Evolutionary conservation across 2,888 invertebrate species (phyloP), one percentile per base, ranked within the genome.

Genomic region (Blera fallax): DNA sequence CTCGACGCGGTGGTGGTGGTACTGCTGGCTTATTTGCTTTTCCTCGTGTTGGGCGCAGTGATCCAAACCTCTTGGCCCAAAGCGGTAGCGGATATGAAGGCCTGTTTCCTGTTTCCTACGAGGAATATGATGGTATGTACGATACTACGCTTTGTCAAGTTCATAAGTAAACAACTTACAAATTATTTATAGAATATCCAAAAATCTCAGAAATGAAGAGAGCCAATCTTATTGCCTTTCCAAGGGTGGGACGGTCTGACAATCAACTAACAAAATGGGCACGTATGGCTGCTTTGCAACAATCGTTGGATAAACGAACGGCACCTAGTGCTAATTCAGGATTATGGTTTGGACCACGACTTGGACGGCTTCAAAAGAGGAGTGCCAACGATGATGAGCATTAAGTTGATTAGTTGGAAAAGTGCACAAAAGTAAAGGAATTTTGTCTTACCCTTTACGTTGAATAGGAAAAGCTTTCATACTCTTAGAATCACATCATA

Each of bases 301-400:
- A 91, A 80, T 89, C 91, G 1, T 78, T 92, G 58, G 91, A 91
- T 10, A 92, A 92, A 82, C 90, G 91, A 32, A 90, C 91, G 0
- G 91, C 90, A 54, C 91, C 91, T 5, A 90, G 91, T 62, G 91
- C 91, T 52, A 93, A 91, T 40, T 91, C 92, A 21, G 93, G 93
- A 0, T 93, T 95, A 92, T 95, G 95, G 95, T 95, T 95, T 88
- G 95, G 95, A 40, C 95, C 95, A 0, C 92, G 95, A 50, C 92
- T 95, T 24, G 95, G 94, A 73, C 93, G 94, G 82, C 90, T 92
- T 0, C 92, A 92, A 82, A 93, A 92, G 88, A 76, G 89, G 56
- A 88, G 80, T 60, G 50, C 76, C 18, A 70, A 78, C 27, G 72
- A 81, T 58, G 69, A 60, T 45, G 73, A 88, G 3, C 64, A 88